Evolutionary conservation across 1,140 invertebrate genomes (phyloP).

Genomic region (Leptopilina clavipes): DNA sequence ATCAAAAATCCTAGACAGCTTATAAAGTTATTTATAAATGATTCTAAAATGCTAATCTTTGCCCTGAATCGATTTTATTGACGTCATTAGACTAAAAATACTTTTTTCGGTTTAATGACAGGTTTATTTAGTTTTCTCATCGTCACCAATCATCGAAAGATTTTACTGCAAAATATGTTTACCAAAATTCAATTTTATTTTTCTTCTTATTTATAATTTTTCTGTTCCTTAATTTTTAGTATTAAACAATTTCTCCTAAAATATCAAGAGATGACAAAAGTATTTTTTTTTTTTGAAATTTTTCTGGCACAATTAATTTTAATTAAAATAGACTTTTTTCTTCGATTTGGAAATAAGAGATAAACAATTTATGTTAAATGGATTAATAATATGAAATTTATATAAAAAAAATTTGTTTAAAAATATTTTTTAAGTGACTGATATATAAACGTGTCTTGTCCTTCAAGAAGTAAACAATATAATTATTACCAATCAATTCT

Average conservation of each 20-base stretch:
- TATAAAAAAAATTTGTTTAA: too few species aligned
- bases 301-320: too few species aligned
- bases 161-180: neutral
- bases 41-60: slow-evolving; percentile 16
- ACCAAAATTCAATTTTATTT: too few species aligned
- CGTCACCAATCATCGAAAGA: neutral
- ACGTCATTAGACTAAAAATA: slow-evolving; percentile 13
- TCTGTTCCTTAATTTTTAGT: too few species aligned
- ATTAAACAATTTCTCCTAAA: too few species aligned
- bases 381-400: too few species aligned
- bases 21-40: slow-evolving; percentile 12
- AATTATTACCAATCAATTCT: neutral
- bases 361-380: too few species aligned
- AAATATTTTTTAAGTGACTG: neutral
- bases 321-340: too few species aligned
- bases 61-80: slow-evolving; percentile 10
- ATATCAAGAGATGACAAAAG: too few species aligned
- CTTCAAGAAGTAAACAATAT: neutral
- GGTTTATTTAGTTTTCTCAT: slow-evolving; percentile 2
- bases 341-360: too few species aligned
- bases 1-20: neutral
- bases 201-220: too few species aligned
- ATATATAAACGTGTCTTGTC: neutral
- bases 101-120: slow-evolving; percentile 12
- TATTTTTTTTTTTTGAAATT: too few species aligned